Conservation (phyloP, 2,797 vertebrate species). For the Gila robusta region DNA sequence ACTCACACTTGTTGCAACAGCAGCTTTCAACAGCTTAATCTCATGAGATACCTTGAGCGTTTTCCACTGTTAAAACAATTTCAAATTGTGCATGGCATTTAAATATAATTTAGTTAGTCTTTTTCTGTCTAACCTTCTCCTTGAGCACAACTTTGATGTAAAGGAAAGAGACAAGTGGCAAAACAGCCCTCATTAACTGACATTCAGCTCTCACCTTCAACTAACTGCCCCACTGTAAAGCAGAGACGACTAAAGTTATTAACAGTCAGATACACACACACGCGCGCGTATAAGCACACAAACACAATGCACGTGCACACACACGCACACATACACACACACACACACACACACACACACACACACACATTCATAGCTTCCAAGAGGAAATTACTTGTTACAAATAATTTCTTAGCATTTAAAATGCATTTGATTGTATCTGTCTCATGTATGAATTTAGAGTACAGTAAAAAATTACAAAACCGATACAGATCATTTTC, state of each 20-base stretch:
- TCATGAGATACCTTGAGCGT: constrained; percentile 2
- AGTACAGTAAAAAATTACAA: neutral
- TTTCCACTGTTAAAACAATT: constrained; percentile 43
- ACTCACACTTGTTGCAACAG: neutral
- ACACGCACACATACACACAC: too few relatives aligned
- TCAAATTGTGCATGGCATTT: constrained; percentile 38
- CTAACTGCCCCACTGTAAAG: neutral
- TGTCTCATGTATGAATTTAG: neutral
- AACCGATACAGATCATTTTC: neutral
- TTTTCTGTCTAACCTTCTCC: constrained; percentile 47
- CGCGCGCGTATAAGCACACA: too few relatives aligned
- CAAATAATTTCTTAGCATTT: neutral
- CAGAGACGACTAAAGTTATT: neutral
- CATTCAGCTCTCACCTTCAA: neutral
- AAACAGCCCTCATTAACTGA: constrained; percentile 42
- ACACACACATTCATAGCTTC: neutral
- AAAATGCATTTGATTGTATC: neutral
- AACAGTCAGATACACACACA: too few relatives aligned
- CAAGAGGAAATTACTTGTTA: neutral
- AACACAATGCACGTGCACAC: too few relatives aligned
- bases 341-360: too few relatives aligned
- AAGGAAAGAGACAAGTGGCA: constrained; percentile 48
- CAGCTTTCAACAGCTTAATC: constrained; percentile 16
- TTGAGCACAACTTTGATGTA: constrained; percentile 49
- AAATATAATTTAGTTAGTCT: constrained; percentile 40